Evolutionary conservation across 1,140 invertebrate species (phyloP).

Genomic region (Chlorops oryzae): DNA sequence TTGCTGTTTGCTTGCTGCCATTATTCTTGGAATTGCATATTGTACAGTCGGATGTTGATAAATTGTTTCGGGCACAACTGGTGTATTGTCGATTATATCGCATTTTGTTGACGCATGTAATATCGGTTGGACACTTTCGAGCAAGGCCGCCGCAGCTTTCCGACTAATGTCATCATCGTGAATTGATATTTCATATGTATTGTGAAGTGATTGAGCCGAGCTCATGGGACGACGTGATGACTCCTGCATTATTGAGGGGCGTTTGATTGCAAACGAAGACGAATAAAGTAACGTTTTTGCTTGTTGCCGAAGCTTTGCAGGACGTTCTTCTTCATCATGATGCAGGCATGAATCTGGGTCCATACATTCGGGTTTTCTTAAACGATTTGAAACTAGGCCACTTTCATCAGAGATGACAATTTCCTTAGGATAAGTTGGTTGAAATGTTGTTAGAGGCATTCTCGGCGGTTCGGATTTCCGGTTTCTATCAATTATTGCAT

Average conservation of each 20-base stretch:
- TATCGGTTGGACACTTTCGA: constrained; percentile 36
- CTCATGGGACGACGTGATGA: constrained; percentile 22
- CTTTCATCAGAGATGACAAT: too few relatives aligned
- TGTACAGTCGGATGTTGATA: too few relatives aligned
- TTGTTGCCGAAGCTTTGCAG: constrained; percentile 22
- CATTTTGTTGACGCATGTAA: constrained; percentile 31
- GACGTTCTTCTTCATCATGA: too few relatives aligned
- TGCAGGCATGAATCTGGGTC: too few relatives aligned
- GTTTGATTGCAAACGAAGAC: constrained; percentile 43
- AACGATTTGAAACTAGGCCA: too few relatives aligned
- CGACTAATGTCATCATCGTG: constrained; percentile 25
- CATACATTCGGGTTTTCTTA: too few relatives aligned
- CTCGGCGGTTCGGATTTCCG: too few relatives aligned
- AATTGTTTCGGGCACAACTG: neutral
- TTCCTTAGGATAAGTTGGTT: too few relatives aligned
- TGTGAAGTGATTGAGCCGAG: constrained; percentile 38
- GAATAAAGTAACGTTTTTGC: constrained; percentile 36
- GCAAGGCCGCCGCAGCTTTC: constrained; percentile 35
- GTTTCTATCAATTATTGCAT: too few relatives aligned
- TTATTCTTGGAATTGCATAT: constrained; percentile 12
- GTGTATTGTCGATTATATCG: too few relatives aligned
- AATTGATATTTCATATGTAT: constrained; percentile 31
- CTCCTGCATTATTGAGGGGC: constrained; percentile 30
- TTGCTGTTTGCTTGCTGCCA: too few relatives aligned
- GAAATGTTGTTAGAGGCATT: too few relatives aligned